A percentile compares a stretch with the other conserved stretches of the same genome.
phyloP scores from a whole-genome alignment of 1,140 invertebrate species.

The Drosophila lini region DNA sequence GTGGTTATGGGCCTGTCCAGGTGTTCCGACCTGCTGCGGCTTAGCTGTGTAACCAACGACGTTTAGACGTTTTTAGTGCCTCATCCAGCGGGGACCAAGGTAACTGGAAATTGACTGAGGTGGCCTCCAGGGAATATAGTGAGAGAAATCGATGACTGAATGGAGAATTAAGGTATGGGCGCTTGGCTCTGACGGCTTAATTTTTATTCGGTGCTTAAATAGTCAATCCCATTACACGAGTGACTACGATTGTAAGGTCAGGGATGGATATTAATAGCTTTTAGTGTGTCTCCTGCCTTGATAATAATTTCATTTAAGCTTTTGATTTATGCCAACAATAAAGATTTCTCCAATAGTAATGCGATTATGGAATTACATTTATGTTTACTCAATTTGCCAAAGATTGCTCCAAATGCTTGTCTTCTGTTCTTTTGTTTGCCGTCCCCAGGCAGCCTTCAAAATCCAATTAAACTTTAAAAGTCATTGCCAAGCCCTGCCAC shows the following conservation, averaged over 20 bases:
- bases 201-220: conserved; percentile 1
- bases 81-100: conserved; percentile 3
- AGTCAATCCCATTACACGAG: conserved; percentile 1
- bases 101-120: conserved; percentile 25
- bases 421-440: conserved; percentile 7
- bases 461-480: conserved; percentile 78
- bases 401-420: conserved; percentile 34
- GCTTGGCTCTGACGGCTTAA: not conserved
- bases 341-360: conserved; percentile 3
- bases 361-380: conserved; percentile 11
- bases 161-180: not conserved
- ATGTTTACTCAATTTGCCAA: conserved; percentile 50
- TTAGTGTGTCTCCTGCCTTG: not conserved
- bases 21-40: conserved; percentile 41
- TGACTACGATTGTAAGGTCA: not conserved
- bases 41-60: conserved; percentile 57
- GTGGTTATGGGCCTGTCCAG: conserved; percentile 44
- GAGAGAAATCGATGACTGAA: conserved; percentile 26
- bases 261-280: not conserved
- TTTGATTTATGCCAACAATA: conserved; percentile 1
- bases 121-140: conserved; percentile 19
- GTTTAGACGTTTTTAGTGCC: conserved; percentile 60
- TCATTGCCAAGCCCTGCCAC: conserved; percentile 33
- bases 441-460: conserved; percentile 54
- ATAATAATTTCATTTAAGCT: conserved; percentile 6